Conservation (phyloP, 2,797 vertebrate species). For the Myioborus melanocephalus region DNA sequence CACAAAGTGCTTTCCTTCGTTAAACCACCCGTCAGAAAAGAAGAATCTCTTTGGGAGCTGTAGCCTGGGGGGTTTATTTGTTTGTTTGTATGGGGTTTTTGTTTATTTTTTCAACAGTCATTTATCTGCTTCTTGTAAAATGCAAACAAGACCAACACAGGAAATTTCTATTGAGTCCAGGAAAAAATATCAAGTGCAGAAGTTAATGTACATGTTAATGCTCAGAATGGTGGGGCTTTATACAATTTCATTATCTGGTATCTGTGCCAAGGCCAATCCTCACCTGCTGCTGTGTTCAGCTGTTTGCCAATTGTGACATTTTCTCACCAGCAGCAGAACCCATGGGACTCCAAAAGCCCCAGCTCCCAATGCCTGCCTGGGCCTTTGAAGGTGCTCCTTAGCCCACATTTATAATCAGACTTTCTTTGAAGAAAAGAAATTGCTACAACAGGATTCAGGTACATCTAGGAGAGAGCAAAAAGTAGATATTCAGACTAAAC, state of each 20-base stretch:
- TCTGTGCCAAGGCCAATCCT: neutral
- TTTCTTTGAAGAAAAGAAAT: neutral
- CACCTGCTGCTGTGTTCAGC: neutral
- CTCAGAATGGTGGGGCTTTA: neutral
- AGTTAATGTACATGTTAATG: neutral
- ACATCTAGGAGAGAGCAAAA: neutral
- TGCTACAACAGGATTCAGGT: neutral
- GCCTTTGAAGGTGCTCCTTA: neutral
- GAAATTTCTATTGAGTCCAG: neutral
- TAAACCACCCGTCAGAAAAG: neutral
- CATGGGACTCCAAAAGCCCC: neutral
- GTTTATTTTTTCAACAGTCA: neutral
- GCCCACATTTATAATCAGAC: neutral
- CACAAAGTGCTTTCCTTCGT: neutral
- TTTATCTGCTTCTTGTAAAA: neutral
- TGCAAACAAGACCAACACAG: neutral
- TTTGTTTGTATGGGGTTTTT: neutral
- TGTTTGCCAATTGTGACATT: neutral
- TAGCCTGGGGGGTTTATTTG: neutral
- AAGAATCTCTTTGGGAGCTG: neutral
- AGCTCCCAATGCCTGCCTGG: neutral
- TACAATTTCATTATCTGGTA: neutral
- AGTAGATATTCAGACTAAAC: neutral
- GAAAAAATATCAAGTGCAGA: neutral
- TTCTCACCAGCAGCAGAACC: neutral